Evolutionary conservation across 1,140 invertebrate species (phyloP).

Genomic region (Eulimnadia texana): DNA sequence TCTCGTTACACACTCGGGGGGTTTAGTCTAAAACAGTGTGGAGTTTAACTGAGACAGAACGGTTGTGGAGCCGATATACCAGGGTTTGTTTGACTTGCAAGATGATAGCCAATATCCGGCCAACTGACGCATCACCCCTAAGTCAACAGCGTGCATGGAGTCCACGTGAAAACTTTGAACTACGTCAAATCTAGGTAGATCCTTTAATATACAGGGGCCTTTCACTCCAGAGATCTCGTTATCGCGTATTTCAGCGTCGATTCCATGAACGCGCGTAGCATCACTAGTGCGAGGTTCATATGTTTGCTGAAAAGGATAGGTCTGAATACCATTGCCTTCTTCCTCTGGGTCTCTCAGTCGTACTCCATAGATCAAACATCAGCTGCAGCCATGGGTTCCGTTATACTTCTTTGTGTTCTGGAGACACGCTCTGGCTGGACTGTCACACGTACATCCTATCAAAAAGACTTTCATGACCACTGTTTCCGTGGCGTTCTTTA

Average conservation of each 20-base stretch:
- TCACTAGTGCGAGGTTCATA: neutral
- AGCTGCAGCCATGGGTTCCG: neutral
- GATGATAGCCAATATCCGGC: neutral
- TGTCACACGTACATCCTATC: neutral
- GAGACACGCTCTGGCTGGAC: neutral
- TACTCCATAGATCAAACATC: neutral
- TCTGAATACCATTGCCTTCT: neutral
- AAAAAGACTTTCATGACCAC: neutral
- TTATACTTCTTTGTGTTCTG: neutral
- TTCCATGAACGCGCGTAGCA: neutral
- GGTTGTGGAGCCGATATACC: neutral
- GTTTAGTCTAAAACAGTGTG: neutral
- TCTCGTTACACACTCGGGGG: neutral
- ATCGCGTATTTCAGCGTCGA: neutral
- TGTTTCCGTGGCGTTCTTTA: neutral
- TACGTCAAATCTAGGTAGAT: neutral
- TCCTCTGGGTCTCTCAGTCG: neutral
- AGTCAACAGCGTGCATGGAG: neutral
- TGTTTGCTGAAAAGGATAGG: neutral
- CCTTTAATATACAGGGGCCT: neutral
- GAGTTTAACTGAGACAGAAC: neutral
- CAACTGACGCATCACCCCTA: neutral
- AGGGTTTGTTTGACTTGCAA: neutral
- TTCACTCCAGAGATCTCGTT: neutral
- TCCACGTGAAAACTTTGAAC: neutral